Conservation (phyloP, 2,888 invertebrate species). For the Nezara viridula region DNA sequence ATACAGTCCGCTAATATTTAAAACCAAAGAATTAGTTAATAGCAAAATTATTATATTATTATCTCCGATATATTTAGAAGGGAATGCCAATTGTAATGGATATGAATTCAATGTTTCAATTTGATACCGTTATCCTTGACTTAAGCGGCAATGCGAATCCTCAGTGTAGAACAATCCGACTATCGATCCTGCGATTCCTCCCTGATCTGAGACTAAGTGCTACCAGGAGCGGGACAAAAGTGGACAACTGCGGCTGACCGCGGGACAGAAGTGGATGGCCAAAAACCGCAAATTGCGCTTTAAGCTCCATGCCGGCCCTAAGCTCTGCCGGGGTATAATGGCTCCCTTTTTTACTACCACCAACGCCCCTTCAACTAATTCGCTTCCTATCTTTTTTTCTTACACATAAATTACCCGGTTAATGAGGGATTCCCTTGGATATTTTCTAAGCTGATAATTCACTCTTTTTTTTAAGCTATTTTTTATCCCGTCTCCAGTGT, state of each 20-base stretch:
- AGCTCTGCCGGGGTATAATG: slow-evolving; percentile 23
- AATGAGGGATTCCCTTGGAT: slow-evolving; percentile 57
- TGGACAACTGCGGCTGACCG: slow-evolving; percentile 42
- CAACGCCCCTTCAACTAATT: slow-evolving; percentile 52
- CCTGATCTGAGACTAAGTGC: slow-evolving; percentile 27
- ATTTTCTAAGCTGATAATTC: slow-evolving; percentile 55
- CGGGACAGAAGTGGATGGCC: slow-evolving; percentile 4
- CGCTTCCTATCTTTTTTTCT: slow-evolving; percentile 53
- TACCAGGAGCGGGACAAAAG: background rate
- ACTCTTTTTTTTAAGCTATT: slow-evolving; percentile 41
- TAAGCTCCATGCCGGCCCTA: slow-evolving; percentile 20
- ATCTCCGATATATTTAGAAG: too few species aligned
- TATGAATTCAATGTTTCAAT: too few species aligned
- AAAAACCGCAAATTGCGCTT: slow-evolving; percentile 53
- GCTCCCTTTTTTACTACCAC: slow-evolving; percentile 37
- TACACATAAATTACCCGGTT: slow-evolving; percentile 55
- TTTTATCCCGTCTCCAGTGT: slow-evolving; percentile 25
- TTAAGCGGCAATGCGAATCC: background rate
- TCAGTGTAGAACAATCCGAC: background rate
- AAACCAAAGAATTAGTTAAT: too few species aligned
- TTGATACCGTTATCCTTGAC: too few species aligned
- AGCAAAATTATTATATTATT: too few species aligned
- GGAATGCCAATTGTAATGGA: too few species aligned
- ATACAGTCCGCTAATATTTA: too few species aligned
- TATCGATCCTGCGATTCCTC: background rate